Percentiles rank a stretch among this genome's conserved stretches.
Conservation (phyloP, 2,113 vertebrate species). For the Elgaria multicarinata region DNA sequence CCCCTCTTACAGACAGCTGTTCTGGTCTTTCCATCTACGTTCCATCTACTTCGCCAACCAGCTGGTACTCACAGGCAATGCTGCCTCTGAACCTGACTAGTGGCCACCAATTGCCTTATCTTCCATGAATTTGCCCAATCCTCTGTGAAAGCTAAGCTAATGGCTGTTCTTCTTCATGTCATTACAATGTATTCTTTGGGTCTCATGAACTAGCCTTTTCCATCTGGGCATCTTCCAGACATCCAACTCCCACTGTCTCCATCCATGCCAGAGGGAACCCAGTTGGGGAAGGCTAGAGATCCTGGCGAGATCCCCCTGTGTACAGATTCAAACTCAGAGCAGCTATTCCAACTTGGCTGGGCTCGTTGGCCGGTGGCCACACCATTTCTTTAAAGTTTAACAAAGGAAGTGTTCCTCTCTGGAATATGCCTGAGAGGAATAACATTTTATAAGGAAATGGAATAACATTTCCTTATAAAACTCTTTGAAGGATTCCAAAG, state of each 20-base stretch:
- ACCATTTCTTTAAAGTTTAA: neutral
- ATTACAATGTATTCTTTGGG: neutral
- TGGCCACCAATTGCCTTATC: neutral
- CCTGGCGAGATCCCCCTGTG: no score
- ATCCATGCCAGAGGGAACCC: neutral
- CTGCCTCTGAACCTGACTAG: neutral
- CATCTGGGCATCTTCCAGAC: neutral
- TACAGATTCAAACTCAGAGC: neutral
- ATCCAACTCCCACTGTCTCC: neutral
- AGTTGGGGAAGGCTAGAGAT: neutral
- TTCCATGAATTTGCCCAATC: neutral
- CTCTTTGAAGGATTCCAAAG: neutral
- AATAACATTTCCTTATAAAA: no score
- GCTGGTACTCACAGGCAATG: no score
- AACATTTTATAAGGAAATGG: no score
- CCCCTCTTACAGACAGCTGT: no score
- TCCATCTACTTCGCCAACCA: neutral
- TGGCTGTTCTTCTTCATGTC: neutral
- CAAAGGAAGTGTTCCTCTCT: neutral
- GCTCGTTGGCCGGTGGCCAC: neutral
- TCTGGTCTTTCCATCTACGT: neutral
- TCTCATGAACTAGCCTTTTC: neutral
- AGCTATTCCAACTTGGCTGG: neutral
- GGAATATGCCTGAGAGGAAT: no score
- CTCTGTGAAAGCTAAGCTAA: neutral